Evolutionary conservation across 2,888 invertebrate genomes (phyloP), one percentile per base, ranked within the genome.

Genomic region (Dasypolia templi): DNA sequence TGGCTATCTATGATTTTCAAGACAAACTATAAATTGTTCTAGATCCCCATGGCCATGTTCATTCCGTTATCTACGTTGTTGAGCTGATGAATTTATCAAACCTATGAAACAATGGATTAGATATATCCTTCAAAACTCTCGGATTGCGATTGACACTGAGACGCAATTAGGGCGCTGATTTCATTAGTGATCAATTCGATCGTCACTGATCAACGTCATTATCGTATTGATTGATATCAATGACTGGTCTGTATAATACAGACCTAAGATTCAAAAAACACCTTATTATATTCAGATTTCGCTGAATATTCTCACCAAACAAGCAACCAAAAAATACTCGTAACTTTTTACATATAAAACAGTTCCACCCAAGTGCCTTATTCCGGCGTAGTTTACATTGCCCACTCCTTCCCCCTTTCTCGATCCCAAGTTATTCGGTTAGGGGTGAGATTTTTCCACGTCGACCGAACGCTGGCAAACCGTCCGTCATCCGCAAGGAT

Each of bases 401-500:
- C 49, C 22, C 46, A n/a, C 39, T 44, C 62, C 29, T 56, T 29
- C 55, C 65, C 72, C 66, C 53, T 70, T 72, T 67, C 49, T 66
- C 65, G 39, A 70, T 70, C 55, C 81, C 68, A 74, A 83, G 89
- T 93, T 92, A 93, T 93, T 91, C 91, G 89, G 85, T 92, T 92
- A 93, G 75, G 91, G 92, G 92, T 87, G 90, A 89, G 91, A 92
- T 92, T 92, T 91, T 91, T 91, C 91, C 89, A 88, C 91, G 93
- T 92, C 92, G 69, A 58, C 53, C 84, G 78, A 64, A 81, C 81
- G 85, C 69, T 79, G 78, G 64, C 82, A 81, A 79, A 84, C 85
- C 92, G 89, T 92, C 87, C 88, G 90, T 93, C 93, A 93, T 91
- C 88, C 86, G 83, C 62, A 12, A 75, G 92, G 93, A 92, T 93